Evolutionary conservation across 1,140 invertebrate species (phyloP).

Genomic region (Nixonia krombeini): DNA sequence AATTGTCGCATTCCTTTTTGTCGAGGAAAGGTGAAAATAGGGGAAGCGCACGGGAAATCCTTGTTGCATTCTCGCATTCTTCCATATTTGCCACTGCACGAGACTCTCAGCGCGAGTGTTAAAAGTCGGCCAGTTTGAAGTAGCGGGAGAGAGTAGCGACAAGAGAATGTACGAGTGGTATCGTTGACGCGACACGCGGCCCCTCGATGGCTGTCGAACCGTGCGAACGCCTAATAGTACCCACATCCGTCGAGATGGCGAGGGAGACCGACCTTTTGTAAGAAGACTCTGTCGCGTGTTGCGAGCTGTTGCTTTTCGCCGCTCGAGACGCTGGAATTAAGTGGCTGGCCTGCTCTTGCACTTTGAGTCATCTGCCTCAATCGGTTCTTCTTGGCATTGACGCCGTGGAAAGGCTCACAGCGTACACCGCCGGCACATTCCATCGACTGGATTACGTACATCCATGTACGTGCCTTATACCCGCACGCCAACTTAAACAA

Average conservation of each 20-base stretch:
- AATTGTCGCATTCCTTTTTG: too few relatives aligned
- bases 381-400: background rate
- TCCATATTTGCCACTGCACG: too few relatives aligned
- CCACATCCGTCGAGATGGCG: slow-evolving; percentile 43
- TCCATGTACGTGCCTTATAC: too few relatives aligned
- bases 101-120: too few relatives aligned
- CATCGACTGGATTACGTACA: too few relatives aligned
- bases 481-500: too few relatives aligned
- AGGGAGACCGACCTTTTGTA: slow-evolving; percentile 12
- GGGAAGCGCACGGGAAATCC: too few relatives aligned
- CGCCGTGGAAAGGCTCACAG: background rate
- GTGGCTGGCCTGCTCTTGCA: background rate
- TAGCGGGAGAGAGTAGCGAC: too few relatives aligned
- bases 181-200: background rate
- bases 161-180: background rate
- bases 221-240: slow-evolving; percentile 40
- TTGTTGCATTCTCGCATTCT: too few relatives aligned
- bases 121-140: too few relatives aligned
- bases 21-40: too few relatives aligned
- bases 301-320: background rate
- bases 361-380: background rate
- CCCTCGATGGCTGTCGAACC: slow-evolving; percentile 43
- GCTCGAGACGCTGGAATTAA: background rate
- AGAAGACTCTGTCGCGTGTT: background rate
- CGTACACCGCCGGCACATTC: too few relatives aligned